Base-by-base conservation (phyloP, 2,888 invertebrate species). In the Cheilosia urbana region DNA sequence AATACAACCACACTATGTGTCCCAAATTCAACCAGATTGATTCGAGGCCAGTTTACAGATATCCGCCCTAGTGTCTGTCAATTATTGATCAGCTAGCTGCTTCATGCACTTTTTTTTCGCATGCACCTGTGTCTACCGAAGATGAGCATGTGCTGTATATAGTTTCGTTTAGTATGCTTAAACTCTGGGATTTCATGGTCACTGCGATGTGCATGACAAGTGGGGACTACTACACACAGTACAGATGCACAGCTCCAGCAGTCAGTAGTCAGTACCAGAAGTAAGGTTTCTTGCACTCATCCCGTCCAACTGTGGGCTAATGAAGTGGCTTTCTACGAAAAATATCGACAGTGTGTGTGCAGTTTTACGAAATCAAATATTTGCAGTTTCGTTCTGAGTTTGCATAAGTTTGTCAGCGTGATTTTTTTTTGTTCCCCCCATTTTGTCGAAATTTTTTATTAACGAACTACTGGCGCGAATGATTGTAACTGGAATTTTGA, bases 361-460 rank as follows among this genome's bases (percentile, higher is more conserved):
- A 27, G 30, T 55, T 57, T 45, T 68, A 57, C 42, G 19, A 15
- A 68, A 15, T 55, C 42, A 68, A 68, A 68, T 57, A 68, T 68
- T 68, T 57, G 68, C 68, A 45, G 40, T 68, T 42, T 27, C 42
- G 27, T 55, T 68, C 42, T 45, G 30, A 68, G 55, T 30, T 55
- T 63, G 27, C 42, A 40, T 30, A 45, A 40, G 40, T 24, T 40
- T 40, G 66, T 40, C 45, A 47, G 6, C 17, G 60, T 60, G 40
- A 60, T 60, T 47, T 17, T 60, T 21, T 2, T 2, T 11, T 34
- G 9, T 34, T 34, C 13, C 13, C 4, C 11, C 13, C 13, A 13
- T 60, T 21, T 37, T 11, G 9, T 9, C 40, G 37, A 24, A 17
- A 42, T 37, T 40, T 40, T 40, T 40, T 51, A 51, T 15, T 34